Conservation (phyloP, 35 echinoderm and acorn worm species). For the Apostichopus japonicus region DNA sequence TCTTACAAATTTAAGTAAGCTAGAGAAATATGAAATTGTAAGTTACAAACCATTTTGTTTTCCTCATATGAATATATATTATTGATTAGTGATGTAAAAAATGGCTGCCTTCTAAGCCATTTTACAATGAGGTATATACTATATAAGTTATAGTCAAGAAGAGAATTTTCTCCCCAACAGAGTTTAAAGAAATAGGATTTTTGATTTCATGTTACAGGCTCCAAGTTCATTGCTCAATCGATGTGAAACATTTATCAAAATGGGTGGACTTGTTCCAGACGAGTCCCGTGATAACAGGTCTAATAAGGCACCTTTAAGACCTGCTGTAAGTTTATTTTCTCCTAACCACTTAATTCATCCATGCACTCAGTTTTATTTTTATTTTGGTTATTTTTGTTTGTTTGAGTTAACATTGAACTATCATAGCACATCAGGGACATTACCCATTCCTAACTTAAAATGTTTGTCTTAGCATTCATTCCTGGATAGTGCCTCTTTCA, state of each 20-base stretch:
- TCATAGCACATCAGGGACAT: background rate
- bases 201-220: slow-evolving; percentile 57
- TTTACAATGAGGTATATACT: no score
- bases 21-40: no score
- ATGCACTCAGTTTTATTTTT: background rate
- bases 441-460: background rate
- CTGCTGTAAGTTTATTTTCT: slow-evolving; percentile 3
- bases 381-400: background rate
- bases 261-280: slow-evolving; percentile 65
- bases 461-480: background rate
- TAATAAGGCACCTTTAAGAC: background rate
- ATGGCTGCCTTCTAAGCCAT: no score
- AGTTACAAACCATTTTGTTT: no score
- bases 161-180: background rate
- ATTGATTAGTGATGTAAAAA: no score
- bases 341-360: background rate
- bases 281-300: slow-evolving; percentile 35
- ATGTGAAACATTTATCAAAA: slow-evolving; percentile 84
- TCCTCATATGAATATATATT: no score
- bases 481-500: no score
- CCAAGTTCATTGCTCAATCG: slow-evolving; percentile 71
- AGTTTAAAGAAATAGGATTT: background rate
- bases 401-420: background rate
- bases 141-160: background rate
- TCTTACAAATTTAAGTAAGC: no score